Evolutionary conservation across 2,113 vertebrate genomes (phyloP).

Genomic region (Ptyas mucosa): DNA sequence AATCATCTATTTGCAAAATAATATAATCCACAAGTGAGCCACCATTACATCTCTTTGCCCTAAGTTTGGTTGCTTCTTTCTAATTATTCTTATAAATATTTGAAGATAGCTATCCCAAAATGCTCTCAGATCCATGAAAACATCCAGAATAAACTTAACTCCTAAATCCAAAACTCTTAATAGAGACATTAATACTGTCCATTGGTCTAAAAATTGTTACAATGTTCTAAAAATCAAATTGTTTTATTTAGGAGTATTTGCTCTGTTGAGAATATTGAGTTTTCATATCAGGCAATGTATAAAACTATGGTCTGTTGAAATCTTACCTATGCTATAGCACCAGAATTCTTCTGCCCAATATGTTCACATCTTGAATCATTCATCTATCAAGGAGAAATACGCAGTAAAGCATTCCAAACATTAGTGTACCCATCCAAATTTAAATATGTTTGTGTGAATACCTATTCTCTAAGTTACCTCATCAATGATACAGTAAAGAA

Average conservation of each 20-base stretch:
- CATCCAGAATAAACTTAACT: background rate
- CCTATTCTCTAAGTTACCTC: background rate
- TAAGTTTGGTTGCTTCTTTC: background rate
- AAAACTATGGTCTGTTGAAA: background rate
- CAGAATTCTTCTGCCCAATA: conserved; percentile 18
- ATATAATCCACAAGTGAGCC: background rate
- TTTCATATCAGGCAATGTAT: background rate
- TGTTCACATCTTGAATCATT: conserved; percentile 22
- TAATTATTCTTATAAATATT: background rate
- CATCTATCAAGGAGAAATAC: conserved; percentile 4
- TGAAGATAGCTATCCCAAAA: background rate
- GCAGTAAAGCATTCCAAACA: background rate
- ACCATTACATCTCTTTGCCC: background rate
- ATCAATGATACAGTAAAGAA: background rate
- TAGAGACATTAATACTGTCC: background rate
- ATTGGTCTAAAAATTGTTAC: conserved; percentile 41
- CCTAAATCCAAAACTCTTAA: background rate
- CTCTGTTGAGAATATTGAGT: background rate
- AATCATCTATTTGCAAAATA: background rate
- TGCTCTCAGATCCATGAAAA: background rate
- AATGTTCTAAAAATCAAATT: conserved; percentile 34
- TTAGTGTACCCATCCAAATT: background rate
- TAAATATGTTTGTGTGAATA: background rate
- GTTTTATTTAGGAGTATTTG: conserved; percentile 17
- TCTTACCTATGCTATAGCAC: background rate